These are phyloP conservation scores for Hofmannophila pseudospretella DNA, from an alignment of 2,888 invertebrate genomes.

Conservation along the genomic window DNA sequence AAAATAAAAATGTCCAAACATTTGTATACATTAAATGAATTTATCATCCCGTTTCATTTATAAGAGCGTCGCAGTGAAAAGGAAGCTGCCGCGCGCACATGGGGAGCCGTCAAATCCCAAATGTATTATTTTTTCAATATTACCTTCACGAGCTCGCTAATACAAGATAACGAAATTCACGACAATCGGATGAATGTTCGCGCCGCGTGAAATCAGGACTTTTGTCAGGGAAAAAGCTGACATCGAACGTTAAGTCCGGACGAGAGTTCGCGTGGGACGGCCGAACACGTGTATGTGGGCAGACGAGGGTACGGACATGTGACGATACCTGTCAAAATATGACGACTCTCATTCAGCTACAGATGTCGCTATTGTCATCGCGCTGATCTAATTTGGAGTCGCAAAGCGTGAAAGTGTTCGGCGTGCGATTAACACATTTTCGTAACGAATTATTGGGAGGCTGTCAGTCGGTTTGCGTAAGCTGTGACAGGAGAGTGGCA, in stretches of 20 bases:
- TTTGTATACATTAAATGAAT: constrained; percentile 78
- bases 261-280: constrained; percentile 47
- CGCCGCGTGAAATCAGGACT: constrained; percentile 75
- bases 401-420: constrained; percentile 69
- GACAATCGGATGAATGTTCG: constrained; percentile 74
- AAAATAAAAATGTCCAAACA: constrained; percentile 78
- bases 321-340: constrained; percentile 76
- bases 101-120: constrained; percentile 74
- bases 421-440: constrained; percentile 73
- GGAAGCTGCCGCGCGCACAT: constrained; percentile 73
- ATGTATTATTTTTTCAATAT: constrained; percentile 76
- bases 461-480: constrained; percentile 74
- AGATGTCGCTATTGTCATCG: constrained; percentile 73
- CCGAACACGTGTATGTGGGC: constrained; percentile 72
- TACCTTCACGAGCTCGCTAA: constrained; percentile 60
- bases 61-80: constrained; percentile 60
- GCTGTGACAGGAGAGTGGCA: constrained; percentile 76
- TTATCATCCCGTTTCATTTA: constrained; percentile 71
- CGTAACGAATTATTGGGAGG: constrained; percentile 73
- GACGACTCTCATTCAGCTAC: constrained; percentile 67
- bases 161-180: constrained; percentile 72
- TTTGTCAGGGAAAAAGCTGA: constrained; percentile 59
- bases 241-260: constrained; percentile 38
- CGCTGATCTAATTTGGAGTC: constrained; percentile 70
- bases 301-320: constrained; percentile 59